Percentiles rank a stretch among this genome's conserved stretches.
These are phyloP conservation scores for Apantesis nais DNA, from an alignment of 2,888 invertebrate species.

Conservation along the genomic window DNA sequence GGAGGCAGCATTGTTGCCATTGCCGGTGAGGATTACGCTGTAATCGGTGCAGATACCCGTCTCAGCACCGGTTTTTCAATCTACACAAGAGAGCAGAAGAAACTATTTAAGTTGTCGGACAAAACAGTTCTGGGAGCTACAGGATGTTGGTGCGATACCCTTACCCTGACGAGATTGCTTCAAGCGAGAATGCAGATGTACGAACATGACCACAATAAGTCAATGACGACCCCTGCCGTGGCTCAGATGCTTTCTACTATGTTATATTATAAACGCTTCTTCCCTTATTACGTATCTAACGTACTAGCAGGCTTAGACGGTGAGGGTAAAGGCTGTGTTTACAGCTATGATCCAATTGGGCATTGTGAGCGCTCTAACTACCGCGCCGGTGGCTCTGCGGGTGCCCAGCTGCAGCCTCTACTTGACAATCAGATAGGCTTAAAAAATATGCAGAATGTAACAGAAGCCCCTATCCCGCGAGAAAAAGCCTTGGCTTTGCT, in stretches of 20 bases:
- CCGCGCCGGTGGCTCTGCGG: constrained; percentile 96
- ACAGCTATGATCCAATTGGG: constrained; percentile 98
- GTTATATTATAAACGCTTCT: constrained; percentile 98
- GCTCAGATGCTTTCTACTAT: constrained; percentile 98
- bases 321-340: constrained; percentile 97
- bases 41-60: constrained; percentile 98
- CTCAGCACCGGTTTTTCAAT: constrained; percentile 96
- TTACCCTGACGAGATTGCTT: constrained; percentile 94
- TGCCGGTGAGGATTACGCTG: constrained; percentile 97
- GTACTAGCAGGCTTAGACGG: constrained; percentile 97
- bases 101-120: constrained; percentile 92
- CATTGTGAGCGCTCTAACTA: constrained; percentile 95
- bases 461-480: constrained; percentile 87
- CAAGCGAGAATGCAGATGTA: constrained; percentile 97
- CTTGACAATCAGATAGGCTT: constrained; percentile 98
- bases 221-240: constrained; percentile 95
- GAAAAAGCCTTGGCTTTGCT: constrained; percentile 94
- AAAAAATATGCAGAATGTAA: constrained; percentile 93
- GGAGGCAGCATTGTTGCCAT: constrained; percentile 97
- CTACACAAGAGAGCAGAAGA: constrained; percentile 94
- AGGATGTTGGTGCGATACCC: constrained; percentile 99
- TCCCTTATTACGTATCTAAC: constrained; percentile 98
- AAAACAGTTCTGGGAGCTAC: constrained; percentile 96
- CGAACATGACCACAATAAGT: constrained; percentile 96
- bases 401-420: constrained; percentile 95